phyloP scores from a whole-genome alignment of 37 sponge, comb jelly and placozoan genomes.

The Chondrilla cf. caribensis region DNA sequence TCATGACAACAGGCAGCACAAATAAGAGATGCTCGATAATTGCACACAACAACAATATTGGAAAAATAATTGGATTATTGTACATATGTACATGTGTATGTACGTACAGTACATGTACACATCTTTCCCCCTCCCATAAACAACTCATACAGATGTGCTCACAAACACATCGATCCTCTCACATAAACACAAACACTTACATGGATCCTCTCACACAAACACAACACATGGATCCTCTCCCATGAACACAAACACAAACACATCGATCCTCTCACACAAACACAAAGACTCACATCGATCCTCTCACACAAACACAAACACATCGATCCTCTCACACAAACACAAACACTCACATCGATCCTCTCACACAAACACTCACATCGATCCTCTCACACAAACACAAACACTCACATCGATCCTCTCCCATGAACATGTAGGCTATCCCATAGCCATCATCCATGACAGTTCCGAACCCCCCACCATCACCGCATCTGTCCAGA shows the following conservation, averaged over 20 bases:
- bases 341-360: too few relatives aligned
- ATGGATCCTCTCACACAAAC: too few relatives aligned
- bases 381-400: not conserved
- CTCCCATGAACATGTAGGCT: slow-evolving; percentile 81
- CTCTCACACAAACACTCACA: too few relatives aligned
- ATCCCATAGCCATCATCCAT: slow-evolving; percentile 85
- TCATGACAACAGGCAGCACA: too few relatives aligned
- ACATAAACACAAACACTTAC: too few relatives aligned
- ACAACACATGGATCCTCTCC: not conserved
- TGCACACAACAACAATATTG: too few relatives aligned
- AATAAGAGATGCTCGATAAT: too few relatives aligned
- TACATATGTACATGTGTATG: not conserved
- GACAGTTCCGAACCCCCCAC: slow-evolving; percentile 91
- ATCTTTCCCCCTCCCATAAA: too few relatives aligned
- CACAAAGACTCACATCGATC: slow-evolving; percentile 44
- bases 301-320: slow-evolving; percentile 79
- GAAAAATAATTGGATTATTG: not conserved
- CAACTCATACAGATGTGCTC: too few relatives aligned
- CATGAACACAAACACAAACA: not conserved
- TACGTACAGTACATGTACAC: not conserved
- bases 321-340: too few relatives aligned
- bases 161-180: too few relatives aligned
- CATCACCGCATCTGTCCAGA: slow-evolving; percentile 13
- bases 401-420: slow-evolving; percentile 54
- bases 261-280: too few relatives aligned